Conservation (phyloP, 2,888 invertebrate genomes). For the Synergus japonicus region DNA sequence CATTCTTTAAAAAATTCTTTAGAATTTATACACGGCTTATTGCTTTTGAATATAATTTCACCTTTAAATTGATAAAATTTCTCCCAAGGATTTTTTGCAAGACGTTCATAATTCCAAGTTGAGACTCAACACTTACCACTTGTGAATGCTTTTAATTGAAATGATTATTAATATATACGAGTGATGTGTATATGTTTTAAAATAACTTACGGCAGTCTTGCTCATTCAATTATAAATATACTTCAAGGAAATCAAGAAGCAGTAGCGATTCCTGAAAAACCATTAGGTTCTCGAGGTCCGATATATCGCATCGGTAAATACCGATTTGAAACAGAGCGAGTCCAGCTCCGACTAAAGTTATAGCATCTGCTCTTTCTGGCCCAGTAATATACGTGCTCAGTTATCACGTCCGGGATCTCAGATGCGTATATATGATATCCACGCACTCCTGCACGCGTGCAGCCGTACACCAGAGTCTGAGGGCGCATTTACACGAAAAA, state of each 20-base stretch:
- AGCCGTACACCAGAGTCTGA: conserved; percentile 48
- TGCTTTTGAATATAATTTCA: too few relatives aligned
- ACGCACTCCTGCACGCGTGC: conserved; percentile 75
- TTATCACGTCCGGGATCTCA: conserved; percentile 70
- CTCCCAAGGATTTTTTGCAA: too few relatives aligned
- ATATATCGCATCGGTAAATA: background rate
- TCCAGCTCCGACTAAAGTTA: conserved; percentile 66
- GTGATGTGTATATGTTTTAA: too few relatives aligned
- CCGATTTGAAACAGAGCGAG: conserved; percentile 50
- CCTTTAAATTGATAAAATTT: too few relatives aligned
- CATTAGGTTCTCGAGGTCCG: background rate
- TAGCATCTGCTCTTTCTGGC: conserved; percentile 68
- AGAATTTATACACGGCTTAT: too few relatives aligned
- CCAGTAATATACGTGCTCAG: conserved; percentile 74
- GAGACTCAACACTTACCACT: too few relatives aligned
- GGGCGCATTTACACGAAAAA: conserved; percentile 46
- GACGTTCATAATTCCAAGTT: too few relatives aligned
- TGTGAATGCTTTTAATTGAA: too few relatives aligned
- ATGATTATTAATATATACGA: too few relatives aligned
- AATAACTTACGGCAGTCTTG: too few relatives aligned
- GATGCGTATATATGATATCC: conserved; percentile 72
- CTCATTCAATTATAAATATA: background rate
- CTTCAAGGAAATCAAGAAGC: background rate
- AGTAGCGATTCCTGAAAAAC: background rate
- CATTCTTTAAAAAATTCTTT: background rate